Evolutionary conservation across 2,888 invertebrate species (phyloP), one percentile per base, ranked within the genome.

Genomic region (Xestia xanthographa): DNA sequence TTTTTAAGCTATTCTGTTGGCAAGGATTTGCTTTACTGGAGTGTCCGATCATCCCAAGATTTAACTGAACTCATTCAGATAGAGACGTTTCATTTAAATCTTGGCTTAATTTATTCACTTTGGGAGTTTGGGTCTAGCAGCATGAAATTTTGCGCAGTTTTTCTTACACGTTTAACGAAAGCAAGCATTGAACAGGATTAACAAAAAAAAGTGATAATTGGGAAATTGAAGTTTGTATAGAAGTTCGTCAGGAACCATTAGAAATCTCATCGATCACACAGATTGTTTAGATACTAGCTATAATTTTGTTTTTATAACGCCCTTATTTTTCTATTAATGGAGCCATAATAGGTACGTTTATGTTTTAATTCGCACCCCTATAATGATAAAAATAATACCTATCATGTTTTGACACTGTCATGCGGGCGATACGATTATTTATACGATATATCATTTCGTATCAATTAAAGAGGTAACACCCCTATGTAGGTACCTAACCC

Each of bases 341-440:
- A 71, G 50, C 50, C 22, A 45, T 62, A 20, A 72, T 20, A 50
- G 9, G 6, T 56, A 22, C 5, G 29, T 66, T 66, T 22, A 53
- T 56, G n/a, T 38, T 58, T 82, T 68, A 67, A 75, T 71, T 75
- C n/a, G 2, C 72, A 71, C 86, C 86, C 86, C 43, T 77, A 85
- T 76, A 14, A 1, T 41, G 26, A 63, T 75, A 60, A 74, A 65
- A 72, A 74, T 48, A 60, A 74, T 70, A 68, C 63, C n/a, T 34
- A 48, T 72, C 34, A 38, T 62, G 56, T 62, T 68, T 65, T 77
- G 14, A 60, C 8, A 48, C 5, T 41, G 53, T 50, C 34, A 88
- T 88, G 84, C 87, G 87, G 86, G 82, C 56, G 53, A 22, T 12
- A 78, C 56, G 65, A 77, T 68, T 53, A 60, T 34, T n/a, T 38